phyloP scores from a whole-genome alignment of 2,113 vertebrate genomes.

The Oncorhynchus gorbuscha region DNA sequence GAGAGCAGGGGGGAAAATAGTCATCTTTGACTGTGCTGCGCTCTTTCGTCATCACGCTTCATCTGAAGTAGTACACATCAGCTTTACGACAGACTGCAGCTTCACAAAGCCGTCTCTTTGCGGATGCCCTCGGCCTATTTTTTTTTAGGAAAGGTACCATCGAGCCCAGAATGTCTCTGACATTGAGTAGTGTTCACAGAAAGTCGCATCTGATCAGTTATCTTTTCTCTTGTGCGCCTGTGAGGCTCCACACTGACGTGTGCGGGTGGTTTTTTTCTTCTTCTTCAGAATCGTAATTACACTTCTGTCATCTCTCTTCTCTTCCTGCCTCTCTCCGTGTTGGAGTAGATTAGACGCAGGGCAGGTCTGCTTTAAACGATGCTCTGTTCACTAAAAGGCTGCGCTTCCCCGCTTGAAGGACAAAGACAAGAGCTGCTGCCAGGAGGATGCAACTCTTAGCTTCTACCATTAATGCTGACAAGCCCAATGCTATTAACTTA shows the following conservation, averaged over 20 bases:
- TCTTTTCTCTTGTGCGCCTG: background rate
- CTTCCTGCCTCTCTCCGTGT: background rate
- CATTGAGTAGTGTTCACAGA: conserved; percentile 18
- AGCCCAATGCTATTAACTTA: conserved; percentile 51
- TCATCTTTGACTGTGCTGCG: background rate
- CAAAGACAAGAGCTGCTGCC: conserved; percentile 44
- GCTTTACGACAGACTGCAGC: background rate
- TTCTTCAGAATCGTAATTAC: conserved; percentile 12
- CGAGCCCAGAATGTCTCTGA: conserved; percentile 33
- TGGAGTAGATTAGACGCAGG: background rate
- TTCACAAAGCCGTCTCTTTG: background rate
- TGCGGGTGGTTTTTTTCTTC: background rate
- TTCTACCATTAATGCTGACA: conserved; percentile 57
- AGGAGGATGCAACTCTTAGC: conserved; percentile 50
- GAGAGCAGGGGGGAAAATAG: background rate
- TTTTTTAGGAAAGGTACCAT: background rate
- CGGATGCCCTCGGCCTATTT: background rate
- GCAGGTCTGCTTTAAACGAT: background rate
- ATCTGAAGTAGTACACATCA: background rate
- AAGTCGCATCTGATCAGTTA: background rate
- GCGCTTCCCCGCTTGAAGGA: conserved; percentile 49
- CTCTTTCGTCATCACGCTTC: background rate
- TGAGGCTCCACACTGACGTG: background rate
- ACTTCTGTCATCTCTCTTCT: background rate
- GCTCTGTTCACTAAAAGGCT: conserved; percentile 36